Evolutionary conservation across 2,888 invertebrate species (phyloP).

Genomic region (Plebejus argus): DNA sequence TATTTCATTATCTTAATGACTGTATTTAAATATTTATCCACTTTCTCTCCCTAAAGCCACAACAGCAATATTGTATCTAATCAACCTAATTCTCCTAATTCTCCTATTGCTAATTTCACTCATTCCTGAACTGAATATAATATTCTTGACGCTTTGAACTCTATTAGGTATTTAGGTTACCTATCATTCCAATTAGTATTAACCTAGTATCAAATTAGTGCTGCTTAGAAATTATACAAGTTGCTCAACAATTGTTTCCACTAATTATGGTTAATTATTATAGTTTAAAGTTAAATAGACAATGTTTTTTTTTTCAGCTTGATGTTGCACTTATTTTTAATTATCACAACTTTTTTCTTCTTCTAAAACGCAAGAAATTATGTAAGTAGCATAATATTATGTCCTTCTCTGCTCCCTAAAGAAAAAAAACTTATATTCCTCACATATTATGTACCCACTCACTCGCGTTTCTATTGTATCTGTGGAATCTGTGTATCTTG

Average conservation of each 20-base stretch:
- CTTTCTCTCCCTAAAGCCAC: neutral
- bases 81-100: neutral
- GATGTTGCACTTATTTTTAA: too few relatives aligned
- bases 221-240: neutral
- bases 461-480: too few relatives aligned
- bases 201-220: neutral
- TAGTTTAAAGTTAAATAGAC: too few relatives aligned
- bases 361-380: too few relatives aligned
- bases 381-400: too few relatives aligned
- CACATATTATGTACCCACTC: too few relatives aligned
- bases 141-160: conserved; percentile 3
- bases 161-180: neutral
- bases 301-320: too few relatives aligned
- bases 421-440: too few relatives aligned
- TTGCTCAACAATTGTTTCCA: neutral
- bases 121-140: neutral
- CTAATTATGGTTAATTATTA: too few relatives aligned
- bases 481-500: too few relatives aligned
- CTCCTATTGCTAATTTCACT: neutral
- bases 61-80: neutral
- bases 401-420: too few relatives aligned
- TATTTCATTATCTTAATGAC: neutral
- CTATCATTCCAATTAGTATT: neutral
- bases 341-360: too few relatives aligned
- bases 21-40: conserved; percentile 5